Evolutionary conservation across 1,140 invertebrate genomes (phyloP), one percentile per base, ranked within the genome.

Genomic region (Lithobius niger): DNA sequence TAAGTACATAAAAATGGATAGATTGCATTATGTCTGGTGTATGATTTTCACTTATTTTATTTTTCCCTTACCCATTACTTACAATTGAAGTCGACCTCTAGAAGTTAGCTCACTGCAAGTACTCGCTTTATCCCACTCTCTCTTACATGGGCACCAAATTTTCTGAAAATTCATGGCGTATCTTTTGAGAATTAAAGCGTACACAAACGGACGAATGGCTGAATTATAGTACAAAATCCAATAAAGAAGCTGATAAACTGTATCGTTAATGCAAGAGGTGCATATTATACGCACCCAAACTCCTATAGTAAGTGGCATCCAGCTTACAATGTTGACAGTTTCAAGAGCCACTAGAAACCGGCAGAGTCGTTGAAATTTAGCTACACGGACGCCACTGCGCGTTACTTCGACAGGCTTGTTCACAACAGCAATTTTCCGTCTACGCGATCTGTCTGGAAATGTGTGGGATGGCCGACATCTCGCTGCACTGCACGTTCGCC

Each of bases 201-300:
- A 69, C 16, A 69, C 60, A 43, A 68, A 54, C 1, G 67, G 67
- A 54, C 69, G 69, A 15, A 69, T 57, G 15, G 63, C 60, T 16
- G 77, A 79, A 67, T 80, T 80, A 22, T 77, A 68, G 65, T 80
- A 79, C 6, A 78, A 77, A 31, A 78, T 67, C 78, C 78, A 80
- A 53, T 64, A 64, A 27, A 58, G 52, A 45, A 62, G 21, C 10
- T 19, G 48, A 25, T 27, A 26, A 25, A 27, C 24, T 24, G 13
- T 15, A 27, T 50, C 48, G 21, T 26, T 27, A 19, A 50, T 27
- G 27, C 48, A 50, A 4, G 3, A 13, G 3, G 3, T 25, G 4
- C 48, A 24, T 4, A 26, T 15, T 13, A 26, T 19, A 13, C 27
- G 13, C 10, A 27, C 16, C 6, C 25, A 50, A 4, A 3, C 24